Conservation (phyloP, 2,888 invertebrate species). For the Ommatoiulus sabulosus region DNA sequence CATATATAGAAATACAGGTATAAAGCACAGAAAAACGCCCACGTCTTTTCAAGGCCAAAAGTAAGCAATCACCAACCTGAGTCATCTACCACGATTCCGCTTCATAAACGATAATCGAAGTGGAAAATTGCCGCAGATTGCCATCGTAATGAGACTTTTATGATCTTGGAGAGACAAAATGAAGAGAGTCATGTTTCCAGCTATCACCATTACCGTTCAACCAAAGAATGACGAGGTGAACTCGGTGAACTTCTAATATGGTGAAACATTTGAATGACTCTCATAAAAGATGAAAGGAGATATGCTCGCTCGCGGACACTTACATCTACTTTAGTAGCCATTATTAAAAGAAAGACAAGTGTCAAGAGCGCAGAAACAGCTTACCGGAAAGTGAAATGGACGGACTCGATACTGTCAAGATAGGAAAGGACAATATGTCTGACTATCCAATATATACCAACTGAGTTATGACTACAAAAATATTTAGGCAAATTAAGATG, state of each 20-base stretch:
- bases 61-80: not conserved
- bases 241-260: constrained; percentile 27
- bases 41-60: constrained; percentile 6
- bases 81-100: not conserved
- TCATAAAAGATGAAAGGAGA: constrained; percentile 17
- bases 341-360: not conserved
- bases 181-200: constrained; percentile 7
- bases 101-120: constrained; percentile 40
- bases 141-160: constrained; percentile 37
- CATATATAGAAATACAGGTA: not conserved
- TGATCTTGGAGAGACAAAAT: not conserved
- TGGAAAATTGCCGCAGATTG: constrained; percentile 51
- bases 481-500: too few relatives aligned
- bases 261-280: not conserved
- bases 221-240: not conserved
- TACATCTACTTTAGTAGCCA: not conserved
- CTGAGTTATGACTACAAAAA: too few relatives aligned
- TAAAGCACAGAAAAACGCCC: not conserved
- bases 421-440: not conserved
- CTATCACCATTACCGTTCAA: not conserved
- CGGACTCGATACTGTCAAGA: not conserved
- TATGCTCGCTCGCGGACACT: not conserved
- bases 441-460: too few relatives aligned
- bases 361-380: not conserved
- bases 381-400: not conserved